A percentile compares a stretch with the other conserved stretches of the same genome.
Evolutionary conservation across 1,140 invertebrate species (phyloP).

Genomic region (Pygmarrhopalites habei): DNA sequence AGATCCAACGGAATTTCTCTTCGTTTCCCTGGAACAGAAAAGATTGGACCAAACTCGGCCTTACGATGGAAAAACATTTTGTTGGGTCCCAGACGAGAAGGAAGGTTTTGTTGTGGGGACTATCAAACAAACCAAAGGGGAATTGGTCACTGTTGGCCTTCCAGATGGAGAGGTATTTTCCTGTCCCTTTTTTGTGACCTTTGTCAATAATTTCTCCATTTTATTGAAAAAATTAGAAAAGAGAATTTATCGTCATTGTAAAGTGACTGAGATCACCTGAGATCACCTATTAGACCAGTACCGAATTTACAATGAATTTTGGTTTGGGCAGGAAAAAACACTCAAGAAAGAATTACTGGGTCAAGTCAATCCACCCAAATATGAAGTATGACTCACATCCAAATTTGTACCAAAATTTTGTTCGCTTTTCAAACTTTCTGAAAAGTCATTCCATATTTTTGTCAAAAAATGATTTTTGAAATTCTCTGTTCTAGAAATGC

Average conservation of each 20-base stretch:
- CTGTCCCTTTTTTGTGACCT: not conserved
- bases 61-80: constrained; percentile 60
- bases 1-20: too few relatives aligned
- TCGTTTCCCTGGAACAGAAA: too few relatives aligned
- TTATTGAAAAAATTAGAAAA: too few relatives aligned
- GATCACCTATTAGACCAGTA: too few relatives aligned
- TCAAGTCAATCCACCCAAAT: constrained; percentile 57
- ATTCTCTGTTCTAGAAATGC: constrained; percentile 54
- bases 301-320: not conserved
- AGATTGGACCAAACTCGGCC: too few relatives aligned
- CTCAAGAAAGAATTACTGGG: constrained; percentile 51
- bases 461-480: too few relatives aligned
- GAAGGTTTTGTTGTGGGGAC: too few relatives aligned
- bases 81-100: constrained; percentile 56
- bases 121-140: constrained; percentile 59
- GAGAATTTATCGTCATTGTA: too few relatives aligned
- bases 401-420: too few relatives aligned
- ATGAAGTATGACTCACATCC: constrained; percentile 59
- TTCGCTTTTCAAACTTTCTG: too few relatives aligned
- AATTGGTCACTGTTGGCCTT: constrained; percentile 52
- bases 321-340: constrained; percentile 37
- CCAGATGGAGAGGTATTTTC: constrained; percentile 45
- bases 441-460: too few relatives aligned
- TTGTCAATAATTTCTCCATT: too few relatives aligned
- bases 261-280: not conserved